Conservation (phyloP, 1,140 invertebrate species). For the Drosophila oshimai region DNA sequence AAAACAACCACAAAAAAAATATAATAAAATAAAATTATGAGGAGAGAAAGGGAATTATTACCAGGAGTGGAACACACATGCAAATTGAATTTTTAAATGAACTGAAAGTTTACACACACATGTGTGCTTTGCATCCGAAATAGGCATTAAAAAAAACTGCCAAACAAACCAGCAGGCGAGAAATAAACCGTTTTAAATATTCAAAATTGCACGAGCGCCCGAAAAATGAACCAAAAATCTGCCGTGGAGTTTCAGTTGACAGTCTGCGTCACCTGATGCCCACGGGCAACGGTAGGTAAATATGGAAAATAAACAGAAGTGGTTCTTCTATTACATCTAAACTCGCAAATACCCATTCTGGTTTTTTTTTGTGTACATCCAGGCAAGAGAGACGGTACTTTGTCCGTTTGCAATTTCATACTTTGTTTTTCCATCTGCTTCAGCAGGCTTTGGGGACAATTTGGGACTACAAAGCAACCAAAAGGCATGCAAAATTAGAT, state of each 20-base stretch:
- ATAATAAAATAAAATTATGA: too few relatives aligned
- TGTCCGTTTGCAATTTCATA: background rate
- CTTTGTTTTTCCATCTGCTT: conserved; percentile 5
- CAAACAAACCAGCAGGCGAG: background rate
- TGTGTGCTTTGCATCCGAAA: conserved; percentile 8
- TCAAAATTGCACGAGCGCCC: conserved; percentile 1
- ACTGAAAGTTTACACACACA: background rate
- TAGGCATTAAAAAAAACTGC: conserved; percentile 1
- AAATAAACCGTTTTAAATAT: conserved; percentile 30
- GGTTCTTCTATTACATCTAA: background rate
- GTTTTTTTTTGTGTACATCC: background rate
- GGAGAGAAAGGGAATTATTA: background rate
- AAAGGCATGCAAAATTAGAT: conserved; percentile 47
- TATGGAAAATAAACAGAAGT: conserved; percentile 22
- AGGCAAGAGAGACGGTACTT: background rate
- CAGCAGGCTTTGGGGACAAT: conserved; percentile 23
- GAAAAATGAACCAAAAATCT: conserved; percentile 6
- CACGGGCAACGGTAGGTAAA: background rate
- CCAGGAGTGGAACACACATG: background rate
- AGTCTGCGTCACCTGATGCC: conserved; percentile 11
- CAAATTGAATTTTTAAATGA: conserved; percentile 29
- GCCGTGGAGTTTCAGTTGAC: conserved; percentile 29
- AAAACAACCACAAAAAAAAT: background rate
- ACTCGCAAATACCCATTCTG: background rate
- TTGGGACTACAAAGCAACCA: conserved; percentile 13